Percentiles rank a stretch among this genome's conserved stretches.
These are phyloP conservation scores for Channallabes apus DNA, from an alignment of 2,797 vertebrate species.

Conservation along the genomic window DNA sequence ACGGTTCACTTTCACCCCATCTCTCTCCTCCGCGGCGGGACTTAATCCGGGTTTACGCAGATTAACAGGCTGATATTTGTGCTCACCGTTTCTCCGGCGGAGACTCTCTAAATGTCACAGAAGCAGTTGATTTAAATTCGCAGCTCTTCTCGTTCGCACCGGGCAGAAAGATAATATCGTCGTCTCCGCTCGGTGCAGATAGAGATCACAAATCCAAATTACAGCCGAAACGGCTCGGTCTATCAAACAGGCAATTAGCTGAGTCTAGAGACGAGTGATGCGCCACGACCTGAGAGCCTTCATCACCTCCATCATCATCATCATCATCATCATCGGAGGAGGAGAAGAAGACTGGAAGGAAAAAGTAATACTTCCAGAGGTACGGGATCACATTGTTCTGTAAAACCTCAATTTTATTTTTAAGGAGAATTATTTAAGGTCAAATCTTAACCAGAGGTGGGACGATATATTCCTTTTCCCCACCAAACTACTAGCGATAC, in stretches of 20 bases:
- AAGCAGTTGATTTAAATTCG: constrained; percentile 53
- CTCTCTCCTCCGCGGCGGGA: constrained; percentile 41
- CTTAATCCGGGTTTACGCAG: constrained; percentile 57
- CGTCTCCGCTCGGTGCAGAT: constrained; percentile 13
- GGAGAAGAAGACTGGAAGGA: background rate
- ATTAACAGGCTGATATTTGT: constrained; percentile 63
- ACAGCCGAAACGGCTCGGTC: background rate
- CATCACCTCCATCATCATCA: constrained; percentile 17
- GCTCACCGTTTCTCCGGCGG: constrained; percentile 48
- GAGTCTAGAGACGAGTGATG: background rate
- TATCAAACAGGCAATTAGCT: constrained; percentile 41
- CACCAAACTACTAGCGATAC: background rate
- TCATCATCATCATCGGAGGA: too few species aligned
- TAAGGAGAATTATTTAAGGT: background rate
- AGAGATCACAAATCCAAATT: constrained; percentile 46
- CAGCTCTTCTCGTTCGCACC: constrained; percentile 32
- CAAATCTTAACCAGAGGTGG: background rate
- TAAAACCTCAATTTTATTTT: background rate
- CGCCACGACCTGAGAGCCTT: constrained; percentile 11
- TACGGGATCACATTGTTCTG: background rate
- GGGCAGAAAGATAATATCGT: constrained; percentile 37
- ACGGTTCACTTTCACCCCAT: constrained; percentile 44
- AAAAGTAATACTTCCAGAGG: background rate
- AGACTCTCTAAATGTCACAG: constrained; percentile 54
- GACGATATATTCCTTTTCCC: too few species aligned